phyloP scores from a whole-genome alignment of 2,888 invertebrate species.

The Mamestra brassicae region DNA sequence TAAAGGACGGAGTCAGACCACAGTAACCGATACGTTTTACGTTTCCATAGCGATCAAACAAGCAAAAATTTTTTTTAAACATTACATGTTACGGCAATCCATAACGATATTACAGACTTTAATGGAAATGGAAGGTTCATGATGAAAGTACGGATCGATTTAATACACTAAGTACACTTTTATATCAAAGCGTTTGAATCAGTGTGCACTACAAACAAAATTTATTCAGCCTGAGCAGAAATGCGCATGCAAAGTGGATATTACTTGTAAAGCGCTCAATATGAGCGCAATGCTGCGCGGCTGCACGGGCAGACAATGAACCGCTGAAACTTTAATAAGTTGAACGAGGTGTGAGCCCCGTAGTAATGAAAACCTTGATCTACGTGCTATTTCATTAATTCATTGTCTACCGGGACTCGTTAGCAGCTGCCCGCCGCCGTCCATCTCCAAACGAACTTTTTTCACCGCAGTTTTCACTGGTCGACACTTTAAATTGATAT shows the following conservation, averaged over 20 bases:
- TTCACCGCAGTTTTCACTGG: not conserved
- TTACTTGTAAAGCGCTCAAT: slow-evolving; percentile 76
- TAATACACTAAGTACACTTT: slow-evolving; percentile 55
- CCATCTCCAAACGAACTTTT: slow-evolving; percentile 22
- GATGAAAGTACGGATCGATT: slow-evolving; percentile 54
- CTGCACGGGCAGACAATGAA: slow-evolving; percentile 72
- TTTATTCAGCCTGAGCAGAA: slow-evolving; percentile 67
- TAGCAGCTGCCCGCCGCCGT: slow-evolving; percentile 6
- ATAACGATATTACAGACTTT: slow-evolving; percentile 29
- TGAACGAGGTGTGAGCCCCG: slow-evolving; percentile 58
- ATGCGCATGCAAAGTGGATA: slow-evolving; percentile 74
- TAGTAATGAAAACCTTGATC: slow-evolving; percentile 65
- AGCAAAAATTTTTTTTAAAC: slow-evolving; percentile 35
- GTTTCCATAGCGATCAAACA: slow-evolving; percentile 41
- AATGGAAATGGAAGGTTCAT: slow-evolving; percentile 42
- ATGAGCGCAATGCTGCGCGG: slow-evolving; percentile 68
- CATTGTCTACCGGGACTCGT: slow-evolving; percentile 29
- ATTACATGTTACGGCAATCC: slow-evolving; percentile 19
- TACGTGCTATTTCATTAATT: slow-evolving; percentile 45
- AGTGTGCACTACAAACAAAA: slow-evolving; percentile 57
- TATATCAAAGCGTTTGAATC: slow-evolving; percentile 53
- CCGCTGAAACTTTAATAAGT: slow-evolving; percentile 84
- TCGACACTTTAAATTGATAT: slow-evolving; percentile 37
- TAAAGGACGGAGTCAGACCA: slow-evolving; percentile 20
- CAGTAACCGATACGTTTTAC: slow-evolving; percentile 19